Evolutionary conservation across 2,113 vertebrate species (phyloP).

Genomic region (Taxidea taxus): DNA sequence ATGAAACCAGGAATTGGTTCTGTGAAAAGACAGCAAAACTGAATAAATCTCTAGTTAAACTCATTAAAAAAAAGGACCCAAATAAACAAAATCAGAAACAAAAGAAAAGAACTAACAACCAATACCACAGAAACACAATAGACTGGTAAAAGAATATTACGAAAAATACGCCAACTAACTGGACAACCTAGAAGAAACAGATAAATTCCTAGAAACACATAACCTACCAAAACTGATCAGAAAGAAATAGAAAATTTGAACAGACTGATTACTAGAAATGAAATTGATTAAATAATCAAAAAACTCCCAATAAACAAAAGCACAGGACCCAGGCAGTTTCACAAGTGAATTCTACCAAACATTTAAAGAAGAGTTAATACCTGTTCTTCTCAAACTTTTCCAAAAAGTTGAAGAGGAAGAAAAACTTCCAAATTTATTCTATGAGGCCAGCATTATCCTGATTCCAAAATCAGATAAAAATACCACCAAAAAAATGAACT

Average conservation of each 20-base stretch:
- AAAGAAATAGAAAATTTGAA: background rate
- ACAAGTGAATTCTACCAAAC: too few species aligned
- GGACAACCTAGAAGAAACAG: background rate
- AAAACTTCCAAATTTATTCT: too few species aligned
- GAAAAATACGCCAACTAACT: background rate
- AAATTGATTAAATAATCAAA: too few species aligned
- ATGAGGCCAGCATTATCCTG: too few species aligned
- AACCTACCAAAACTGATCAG: background rate
- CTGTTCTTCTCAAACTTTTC: too few species aligned
- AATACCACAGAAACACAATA: background rate
- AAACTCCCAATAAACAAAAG: too few species aligned
- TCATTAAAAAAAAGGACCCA: background rate
- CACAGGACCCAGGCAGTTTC: too few species aligned
- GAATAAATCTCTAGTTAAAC: background rate
- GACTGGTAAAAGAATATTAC: background rate
- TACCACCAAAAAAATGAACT: background rate
- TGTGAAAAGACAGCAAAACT: background rate
- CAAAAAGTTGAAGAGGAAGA: too few species aligned
- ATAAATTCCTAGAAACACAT: background rate
- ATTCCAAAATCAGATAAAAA: background rate
- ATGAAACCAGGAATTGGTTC: background rate
- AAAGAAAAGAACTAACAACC: background rate
- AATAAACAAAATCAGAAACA: background rate
- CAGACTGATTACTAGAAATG: background rate
- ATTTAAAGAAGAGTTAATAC: too few species aligned